A percentile compares a stretch with the other conserved stretches of the same genome.
These are phyloP conservation scores for Criorhina ranunculi DNA, from an alignment of 2,888 invertebrate species.

Conservation along the genomic window DNA sequence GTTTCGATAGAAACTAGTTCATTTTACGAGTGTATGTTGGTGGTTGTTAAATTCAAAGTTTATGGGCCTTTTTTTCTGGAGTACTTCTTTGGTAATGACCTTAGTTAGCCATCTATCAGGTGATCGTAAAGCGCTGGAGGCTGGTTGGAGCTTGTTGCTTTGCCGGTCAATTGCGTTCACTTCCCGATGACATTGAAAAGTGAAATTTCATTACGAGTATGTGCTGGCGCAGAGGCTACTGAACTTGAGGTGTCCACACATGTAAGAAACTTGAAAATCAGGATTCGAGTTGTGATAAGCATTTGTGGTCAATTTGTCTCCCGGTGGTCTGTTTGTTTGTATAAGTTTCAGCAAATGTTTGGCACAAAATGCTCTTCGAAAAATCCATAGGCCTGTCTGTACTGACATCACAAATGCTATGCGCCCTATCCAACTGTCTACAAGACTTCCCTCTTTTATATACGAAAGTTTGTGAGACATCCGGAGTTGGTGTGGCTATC, in stretches of 20 bases:
- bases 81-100: not conserved
- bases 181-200: conserved; percentile 44
- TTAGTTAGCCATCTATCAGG: not conserved
- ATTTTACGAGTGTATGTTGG: conserved; percentile 6
- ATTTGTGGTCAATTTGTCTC: too few species aligned
- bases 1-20: conserved; percentile 28
- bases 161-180: conserved; percentile 21
- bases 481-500: too few species aligned
- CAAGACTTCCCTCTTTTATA: too few species aligned
- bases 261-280: conserved; percentile 12
- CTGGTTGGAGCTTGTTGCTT: conserved; percentile 7
- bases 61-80: conserved; percentile 12
- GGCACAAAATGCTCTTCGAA: too few species aligned
- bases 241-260: not conserved
- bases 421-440: too few species aligned
- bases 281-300: too few species aligned
- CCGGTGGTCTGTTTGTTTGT: too few species aligned
- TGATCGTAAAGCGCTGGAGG: not conserved
- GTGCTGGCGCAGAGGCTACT: conserved; percentile 9
- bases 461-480: too few species aligned
- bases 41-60: conserved; percentile 1
- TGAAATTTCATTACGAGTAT: conserved; percentile 25
- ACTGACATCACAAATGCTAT: too few species aligned
- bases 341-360: too few species aligned
- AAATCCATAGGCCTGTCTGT: too few species aligned